Evolutionary conservation across 2,113 vertebrate species (phyloP), one percentile per base, ranked within the genome.

Genomic region (Mesocricetus auratus): DNA sequence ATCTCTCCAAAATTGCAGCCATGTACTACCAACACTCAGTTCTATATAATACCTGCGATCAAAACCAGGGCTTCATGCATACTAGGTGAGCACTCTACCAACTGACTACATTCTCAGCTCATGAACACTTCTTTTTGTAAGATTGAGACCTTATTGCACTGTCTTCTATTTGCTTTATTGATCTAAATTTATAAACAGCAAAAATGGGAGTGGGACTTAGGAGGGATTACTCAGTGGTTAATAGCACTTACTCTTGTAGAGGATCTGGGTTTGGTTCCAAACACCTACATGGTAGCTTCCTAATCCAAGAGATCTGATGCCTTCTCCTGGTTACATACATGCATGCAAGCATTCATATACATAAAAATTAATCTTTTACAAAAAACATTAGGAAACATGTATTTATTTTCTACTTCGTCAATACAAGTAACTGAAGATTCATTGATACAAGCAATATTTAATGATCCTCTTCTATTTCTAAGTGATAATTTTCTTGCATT

Each of bases 91-190:
- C 68, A 88, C 36, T 73, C 47, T 53, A 26, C 64, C 12, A 56
- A 8, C 47, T 73, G 24, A 10, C 68, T 88, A 19, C 47, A 58
- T 29, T 68, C 50, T 29, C 50, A 74, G 50, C 24, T 39, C 24
- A 12, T 64, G 39, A 86, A 71, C 39, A 89, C 6, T 81, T 87
- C 31, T 36, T 62, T 89, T 93, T 13, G 31, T 91, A 86, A 39
- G 7, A 29, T 88, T 39, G 47, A 94, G 53, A 74, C 75, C n/a
- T 96, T 69, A 39, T 58, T 88, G 64, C 78, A 47, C 75, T 73
- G 66, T 93, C n/a, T 92, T 93, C 71, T 82, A 0, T 39, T 90
- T 92, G 86, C 86, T 97, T 90, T 89, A 71, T 24, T 3, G 75
- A 39, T 53, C 83, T 62, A 94, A 45, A 56, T 90, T 83, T 77